These are phyloP conservation scores for Suncus etruscus DNA, from an alignment of 2,113 vertebrate genomes.

Conservation along the genomic window DNA sequence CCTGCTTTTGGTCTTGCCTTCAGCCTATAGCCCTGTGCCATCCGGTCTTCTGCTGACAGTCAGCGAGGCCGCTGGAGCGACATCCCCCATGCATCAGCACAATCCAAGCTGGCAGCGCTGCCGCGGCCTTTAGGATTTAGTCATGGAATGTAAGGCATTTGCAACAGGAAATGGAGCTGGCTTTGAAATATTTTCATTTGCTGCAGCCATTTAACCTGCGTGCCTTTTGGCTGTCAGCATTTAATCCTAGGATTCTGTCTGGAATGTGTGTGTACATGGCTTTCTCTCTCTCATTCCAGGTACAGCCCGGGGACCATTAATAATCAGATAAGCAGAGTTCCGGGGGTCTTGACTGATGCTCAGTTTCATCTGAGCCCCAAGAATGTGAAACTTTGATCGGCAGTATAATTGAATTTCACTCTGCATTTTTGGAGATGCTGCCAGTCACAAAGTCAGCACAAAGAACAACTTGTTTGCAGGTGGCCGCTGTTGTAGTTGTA, in stretches of 20 bases:
- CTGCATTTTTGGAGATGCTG: conserved; percentile 47
- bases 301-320: conserved; percentile 49
- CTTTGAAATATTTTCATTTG: conserved; percentile 83
- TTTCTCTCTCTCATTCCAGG: background rate
- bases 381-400: conserved; percentile 57
- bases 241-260: conserved; percentile 73
- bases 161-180: conserved; percentile 76
- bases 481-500: conserved; percentile 23
- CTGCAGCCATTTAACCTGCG: conserved; percentile 72
- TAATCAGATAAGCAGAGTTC: conserved; percentile 60
- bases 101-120: conserved; percentile 65
- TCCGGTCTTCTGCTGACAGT: too few species aligned
- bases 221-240: conserved; percentile 74
- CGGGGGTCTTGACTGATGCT: conserved; percentile 73
- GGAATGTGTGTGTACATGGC: conserved; percentile 13
- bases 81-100: conserved; percentile 82
- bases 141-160: conserved; percentile 83
- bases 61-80: rapidly evolving
- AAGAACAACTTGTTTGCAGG: conserved; percentile 40
- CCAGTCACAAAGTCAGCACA: conserved; percentile 73
- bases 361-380: conserved; percentile 74
- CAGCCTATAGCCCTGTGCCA: conserved; percentile 67
- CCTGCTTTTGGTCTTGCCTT: conserved; percentile 71
- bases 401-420: conserved; percentile 72
- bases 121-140: conserved; percentile 58